Percentiles rank a stretch among this genome's conserved stretches.
Evolutionary conservation across 2,113 vertebrate species (phyloP).

Genomic region (Alectura lathami): DNA sequence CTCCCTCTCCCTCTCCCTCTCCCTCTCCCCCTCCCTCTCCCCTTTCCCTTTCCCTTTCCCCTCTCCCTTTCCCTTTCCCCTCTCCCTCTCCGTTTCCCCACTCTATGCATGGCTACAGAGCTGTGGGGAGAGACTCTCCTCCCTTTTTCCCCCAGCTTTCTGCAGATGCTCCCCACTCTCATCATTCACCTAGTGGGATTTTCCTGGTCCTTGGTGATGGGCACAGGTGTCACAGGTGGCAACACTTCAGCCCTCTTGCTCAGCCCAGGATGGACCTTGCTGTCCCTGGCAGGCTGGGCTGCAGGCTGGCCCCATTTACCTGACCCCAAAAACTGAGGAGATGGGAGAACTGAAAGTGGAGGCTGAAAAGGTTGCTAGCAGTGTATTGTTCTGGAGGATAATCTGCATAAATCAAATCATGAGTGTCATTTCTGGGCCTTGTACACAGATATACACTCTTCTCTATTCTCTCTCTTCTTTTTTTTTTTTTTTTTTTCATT

Average conservation of each 20-base stretch:
- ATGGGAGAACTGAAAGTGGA: neutral
- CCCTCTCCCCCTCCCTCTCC: neutral
- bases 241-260: accelerated
- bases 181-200: accelerated
- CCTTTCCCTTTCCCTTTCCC: neutral
- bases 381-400: neutral
- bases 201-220: neutral
- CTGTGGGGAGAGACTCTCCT: neutral
- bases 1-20: neutral
- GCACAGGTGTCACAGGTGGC: accelerated
- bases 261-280: accelerated
- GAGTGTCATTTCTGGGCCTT: neutral
- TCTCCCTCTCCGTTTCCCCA: accelerated
- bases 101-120: too few relatives aligned
- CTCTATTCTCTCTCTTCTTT: too few relatives aligned
- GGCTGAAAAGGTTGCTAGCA: neutral
- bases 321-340: neutral
- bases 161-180: neutral
- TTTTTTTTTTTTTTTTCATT: neutral
- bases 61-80: neutral
- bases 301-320: too few relatives aligned
- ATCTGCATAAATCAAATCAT: neutral
- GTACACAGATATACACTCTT: accelerated
- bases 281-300: accelerated
- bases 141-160: neutral